Base-by-base conservation (phyloP, 2,888 invertebrate genomes). In the Drosophila austrosaltans region DNA sequence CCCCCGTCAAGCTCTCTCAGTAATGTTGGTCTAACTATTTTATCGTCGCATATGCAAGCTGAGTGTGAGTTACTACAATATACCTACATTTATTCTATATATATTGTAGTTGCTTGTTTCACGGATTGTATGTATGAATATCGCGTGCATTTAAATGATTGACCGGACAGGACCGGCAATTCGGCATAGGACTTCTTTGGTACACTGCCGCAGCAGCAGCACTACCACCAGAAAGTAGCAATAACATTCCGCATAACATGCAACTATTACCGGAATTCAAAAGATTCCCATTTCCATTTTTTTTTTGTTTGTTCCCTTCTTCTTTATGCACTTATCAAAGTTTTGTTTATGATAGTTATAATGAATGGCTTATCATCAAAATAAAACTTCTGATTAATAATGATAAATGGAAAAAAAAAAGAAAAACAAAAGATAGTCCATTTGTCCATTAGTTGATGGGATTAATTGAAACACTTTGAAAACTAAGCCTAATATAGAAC, bases 121-220 rank as follows among this genome's bases (percentile, higher is more conserved):
- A 61, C 53, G 59, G 60, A 63, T 63, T 25, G 66, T 69, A 62
- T 25, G 66, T 69, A 62, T 54, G 77, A 73, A 83, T 76, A 85
- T 86, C 89, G 85, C 85, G 85, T 86, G 85, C 89, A 86, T 82
- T 87, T 86, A 87, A 86, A 86, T 86, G 87, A 86, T 86, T 86
- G 89, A 79, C 78, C 87, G 78, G 80, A 71, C 66, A 65, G 56
- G 53, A 63, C 53, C 25, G 32, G 22, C 54, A 44, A 62, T 62
- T 66, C 60, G 62, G 36, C 62, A 66, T 57, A 69, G 65, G 64
- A 71, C 77, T 36, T 53, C 72, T 69, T 62, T 72, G 76, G 72
- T 60, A 36, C 67, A 75, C 75, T 42, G 39, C 72, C 75, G 78
- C 76, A 78, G 71, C 74, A 72, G 69, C 66, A 72, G 16, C 16